A percentile compares a stretch with the other conserved stretches of the same genome.
These are phyloP conservation scores for Rhinopithecus roxellana DNA, from an alignment of 2,113 vertebrate genomes.

Conservation along the genomic window DNA sequence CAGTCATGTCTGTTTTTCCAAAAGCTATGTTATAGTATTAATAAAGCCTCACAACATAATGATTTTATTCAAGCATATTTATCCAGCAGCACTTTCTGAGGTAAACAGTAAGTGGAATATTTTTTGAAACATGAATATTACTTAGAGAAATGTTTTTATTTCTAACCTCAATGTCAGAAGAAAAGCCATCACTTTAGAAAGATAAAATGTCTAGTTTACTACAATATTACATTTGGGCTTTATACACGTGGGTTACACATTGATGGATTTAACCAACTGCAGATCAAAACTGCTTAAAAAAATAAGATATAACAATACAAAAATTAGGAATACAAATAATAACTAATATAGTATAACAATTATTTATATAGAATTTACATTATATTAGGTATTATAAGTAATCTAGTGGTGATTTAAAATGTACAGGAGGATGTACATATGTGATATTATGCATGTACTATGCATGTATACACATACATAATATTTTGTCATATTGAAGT, in stretches of 20 bases:
- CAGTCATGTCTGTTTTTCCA: background rate
- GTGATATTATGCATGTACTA: background rate
- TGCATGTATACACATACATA: background rate
- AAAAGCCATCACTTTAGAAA: background rate
- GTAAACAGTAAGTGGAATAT: background rate
- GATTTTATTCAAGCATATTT: background rate
- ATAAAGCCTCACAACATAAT: background rate
- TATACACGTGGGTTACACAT: background rate
- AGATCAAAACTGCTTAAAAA: background rate
- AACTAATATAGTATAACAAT: background rate
- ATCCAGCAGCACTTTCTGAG: background rate
- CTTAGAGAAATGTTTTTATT: background rate
- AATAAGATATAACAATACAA: background rate
- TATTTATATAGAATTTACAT: background rate
- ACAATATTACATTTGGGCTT: background rate
- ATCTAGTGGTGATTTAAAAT: background rate
- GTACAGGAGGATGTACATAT: background rate
- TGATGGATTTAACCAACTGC: background rate
- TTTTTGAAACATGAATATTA: constrained; percentile 2
- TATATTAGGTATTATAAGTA: background rate
- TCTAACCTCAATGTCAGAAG: background rate
- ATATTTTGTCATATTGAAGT: background rate
- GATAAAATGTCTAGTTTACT: background rate
- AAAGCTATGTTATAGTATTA: background rate
- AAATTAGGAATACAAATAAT: background rate